Conservation (phyloP, 2,113 vertebrate species). For the Pomatorhinus ruficollis region DNA sequence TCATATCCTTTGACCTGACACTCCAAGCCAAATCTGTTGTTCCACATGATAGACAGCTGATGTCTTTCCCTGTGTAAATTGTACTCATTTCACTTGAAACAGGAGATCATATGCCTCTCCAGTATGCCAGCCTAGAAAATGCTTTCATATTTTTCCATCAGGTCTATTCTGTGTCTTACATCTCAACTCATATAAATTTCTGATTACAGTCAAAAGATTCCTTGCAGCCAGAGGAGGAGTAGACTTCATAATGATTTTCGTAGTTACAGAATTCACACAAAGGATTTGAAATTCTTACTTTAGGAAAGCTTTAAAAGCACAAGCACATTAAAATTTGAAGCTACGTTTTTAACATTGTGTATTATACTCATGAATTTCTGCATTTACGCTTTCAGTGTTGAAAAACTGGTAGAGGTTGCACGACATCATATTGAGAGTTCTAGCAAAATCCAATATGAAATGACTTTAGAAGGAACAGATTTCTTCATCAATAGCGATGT, state of each 20-base stretch:
- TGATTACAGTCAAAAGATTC: not conserved
- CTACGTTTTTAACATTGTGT: not conserved
- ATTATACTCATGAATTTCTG: not conserved
- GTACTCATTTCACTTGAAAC: not conserved
- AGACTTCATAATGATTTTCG: not conserved
- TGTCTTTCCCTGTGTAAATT: not conserved
- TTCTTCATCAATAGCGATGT: slow-evolving; percentile 82
- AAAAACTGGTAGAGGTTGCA: slow-evolving; percentile 81
- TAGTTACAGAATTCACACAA: not conserved
- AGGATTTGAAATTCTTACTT: not conserved
- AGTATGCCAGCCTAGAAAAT: not conserved
- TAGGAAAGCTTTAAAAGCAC: not conserved
- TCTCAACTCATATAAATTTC: not conserved
- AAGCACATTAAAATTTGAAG: not conserved
- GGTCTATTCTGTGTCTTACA: not conserved
- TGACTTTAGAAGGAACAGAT: slow-evolving; percentile 77
- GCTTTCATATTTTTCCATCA: not conserved
- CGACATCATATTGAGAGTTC: slow-evolving; percentile 82
- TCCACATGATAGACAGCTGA: not conserved
- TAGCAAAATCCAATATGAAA: slow-evolving; percentile 79
- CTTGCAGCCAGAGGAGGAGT: not conserved
- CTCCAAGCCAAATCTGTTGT: not conserved
- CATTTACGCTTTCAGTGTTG: slow-evolving; percentile 76
- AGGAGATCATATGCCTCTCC: not conserved
- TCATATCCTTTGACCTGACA: not conserved